Conservation (phyloP, 2,113 vertebrate species). For the Perognathus longimembris region DNA sequence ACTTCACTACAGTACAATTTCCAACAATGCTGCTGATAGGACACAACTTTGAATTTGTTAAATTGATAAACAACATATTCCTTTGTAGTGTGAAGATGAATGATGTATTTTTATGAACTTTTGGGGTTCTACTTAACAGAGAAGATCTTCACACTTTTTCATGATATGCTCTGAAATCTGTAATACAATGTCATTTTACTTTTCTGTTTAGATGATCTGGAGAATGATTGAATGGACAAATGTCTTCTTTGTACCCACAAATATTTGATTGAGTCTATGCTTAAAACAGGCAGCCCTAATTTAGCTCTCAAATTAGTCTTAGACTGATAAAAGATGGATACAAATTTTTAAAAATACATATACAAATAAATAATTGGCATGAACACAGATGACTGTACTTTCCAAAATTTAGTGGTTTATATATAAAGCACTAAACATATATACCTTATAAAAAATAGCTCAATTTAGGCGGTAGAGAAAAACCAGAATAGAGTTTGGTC, state of each 20-base stretch:
- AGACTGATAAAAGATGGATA: conserved; percentile 82
- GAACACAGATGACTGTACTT: conserved; percentile 84
- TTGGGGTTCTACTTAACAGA: conserved; percentile 88
- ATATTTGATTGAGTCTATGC: conserved; percentile 77
- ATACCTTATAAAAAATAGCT: conserved; percentile 84
- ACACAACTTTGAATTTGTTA: conserved; percentile 91
- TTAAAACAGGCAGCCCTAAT: conserved; percentile 78
- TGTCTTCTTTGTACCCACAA: conserved; percentile 87
- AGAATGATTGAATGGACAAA: conserved; percentile 84
- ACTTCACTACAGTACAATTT: conserved; percentile 94
- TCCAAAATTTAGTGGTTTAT: conserved; percentile 84
- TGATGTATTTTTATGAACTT: conserved; percentile 91
- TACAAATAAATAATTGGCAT: conserved; percentile 86
- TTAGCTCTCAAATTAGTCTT: conserved; percentile 85
- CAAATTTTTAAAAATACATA: conserved; percentile 75
- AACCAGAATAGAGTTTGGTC: conserved; percentile 79
- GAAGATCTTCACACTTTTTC: conserved; percentile 87
- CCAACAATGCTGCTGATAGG: conserved; percentile 95
- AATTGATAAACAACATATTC: conserved; percentile 84
- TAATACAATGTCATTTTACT: conserved; percentile 84
- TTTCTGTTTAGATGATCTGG: conserved; percentile 84
- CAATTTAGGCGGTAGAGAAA: conserved; percentile 86
- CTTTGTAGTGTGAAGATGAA: conserved; percentile 90
- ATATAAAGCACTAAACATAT: conserved; percentile 85
- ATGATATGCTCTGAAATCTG: conserved; percentile 84